phyloP scores from a whole-genome alignment of 2,888 invertebrate species.

The Plebejus anna region DNA sequence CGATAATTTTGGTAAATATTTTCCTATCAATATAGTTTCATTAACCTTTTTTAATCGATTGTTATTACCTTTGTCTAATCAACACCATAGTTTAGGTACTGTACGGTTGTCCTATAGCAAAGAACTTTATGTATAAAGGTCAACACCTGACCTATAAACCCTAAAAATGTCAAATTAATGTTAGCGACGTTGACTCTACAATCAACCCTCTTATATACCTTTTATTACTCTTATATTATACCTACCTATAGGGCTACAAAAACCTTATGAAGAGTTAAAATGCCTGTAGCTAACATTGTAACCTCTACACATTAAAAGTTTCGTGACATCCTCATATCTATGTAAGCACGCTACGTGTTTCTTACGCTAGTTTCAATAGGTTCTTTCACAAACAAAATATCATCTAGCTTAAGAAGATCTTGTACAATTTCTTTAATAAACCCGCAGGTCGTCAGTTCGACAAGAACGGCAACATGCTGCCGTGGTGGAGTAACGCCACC shows the following conservation, averaged over 20 bases:
- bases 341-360: background rate
- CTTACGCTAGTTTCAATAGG: too few relatives aligned
- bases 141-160: too few relatives aligned
- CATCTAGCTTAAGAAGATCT: background rate
- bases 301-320: background rate
- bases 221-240: background rate
- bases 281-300: background rate
- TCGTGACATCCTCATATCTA: background rate
- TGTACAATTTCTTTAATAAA: background rate
- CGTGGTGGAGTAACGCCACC: slow-evolving; percentile 94
- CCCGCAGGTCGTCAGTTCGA: slow-evolving; percentile 88
- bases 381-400: background rate
- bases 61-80: too few relatives aligned
- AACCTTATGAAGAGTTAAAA: background rate
- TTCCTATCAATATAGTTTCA: too few relatives aligned
- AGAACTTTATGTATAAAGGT: too few relatives aligned
- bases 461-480: slow-evolving; percentile 89
- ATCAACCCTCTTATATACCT: slow-evolving; percentile 28
- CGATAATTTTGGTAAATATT: slow-evolving; percentile 68
- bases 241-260: too few relatives aligned
- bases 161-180: too few relatives aligned
- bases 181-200: too few relatives aligned
- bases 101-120: too few relatives aligned
- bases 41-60: too few relatives aligned
- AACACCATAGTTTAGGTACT: too few relatives aligned